Evolutionary conservation across 2,797 vertebrate species (phyloP), one percentile per base, ranked within the genome.

Genomic region (Smutsia temminckii): DNA sequence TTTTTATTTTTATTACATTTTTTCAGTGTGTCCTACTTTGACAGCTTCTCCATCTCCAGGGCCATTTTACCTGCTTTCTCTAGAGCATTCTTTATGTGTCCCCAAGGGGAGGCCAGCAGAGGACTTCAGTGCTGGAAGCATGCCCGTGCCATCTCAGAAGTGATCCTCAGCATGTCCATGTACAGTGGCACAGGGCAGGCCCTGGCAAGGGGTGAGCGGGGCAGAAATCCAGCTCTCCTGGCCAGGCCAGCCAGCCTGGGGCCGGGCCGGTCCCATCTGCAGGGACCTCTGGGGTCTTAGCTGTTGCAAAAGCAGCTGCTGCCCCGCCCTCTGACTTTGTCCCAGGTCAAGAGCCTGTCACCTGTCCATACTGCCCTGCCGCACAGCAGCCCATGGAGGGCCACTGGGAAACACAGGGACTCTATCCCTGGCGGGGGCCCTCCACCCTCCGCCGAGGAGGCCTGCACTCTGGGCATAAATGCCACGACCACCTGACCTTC

Each of bases 111-210:
- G 37, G 49, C 8, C 71, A 42, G 29, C 16, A 23, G 29, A n/a
- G 87, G 53, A 74, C 21, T 63, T 37, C 12, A 14, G 57, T 11
- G 14, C 9, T 10, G 37, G 29, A 4, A 17, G n/a, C 27, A 2
- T 42, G 9, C 29, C 23, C 32, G 16, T 34, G n/a, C 2, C 1
- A 1, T 53, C 40, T 91, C 71, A 51, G 64, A 51, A 23, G 63
- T 34, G 74, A 20, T 14, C 32, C 46, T 34, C 17, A 23, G 72
- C 46, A 46, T 14, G 29, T n/a, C 23, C 9, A 3, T 6, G 13
- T 8, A 4, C 20, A 34, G 57, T 17, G n/a, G 6, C 8, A 12
- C 0, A 40, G 14, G 32, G 10, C 0, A 2, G 53, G 12, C 4
- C 21, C 18, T 3, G 4, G 27, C 6, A 2, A 69, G 13, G 12